A percentile compares a stretch with the other conserved stretches of the same genome.
Conservation (phyloP, 2,113 vertebrate genomes). For the Smithornis capensis region DNA sequence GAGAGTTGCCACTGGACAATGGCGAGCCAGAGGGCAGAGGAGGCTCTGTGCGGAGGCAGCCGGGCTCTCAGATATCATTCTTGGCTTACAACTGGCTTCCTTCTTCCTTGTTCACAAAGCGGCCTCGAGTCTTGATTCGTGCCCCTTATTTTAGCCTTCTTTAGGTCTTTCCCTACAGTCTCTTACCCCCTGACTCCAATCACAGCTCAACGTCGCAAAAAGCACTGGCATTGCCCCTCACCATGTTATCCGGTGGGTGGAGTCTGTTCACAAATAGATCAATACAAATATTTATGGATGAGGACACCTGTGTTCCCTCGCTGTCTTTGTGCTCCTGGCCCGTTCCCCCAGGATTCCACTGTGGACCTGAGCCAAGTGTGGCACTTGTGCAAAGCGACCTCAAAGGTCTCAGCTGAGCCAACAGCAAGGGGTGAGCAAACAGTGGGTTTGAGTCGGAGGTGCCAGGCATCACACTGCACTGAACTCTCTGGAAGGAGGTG, state of each 20-base stretch:
- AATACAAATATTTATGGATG: fast-evolving
- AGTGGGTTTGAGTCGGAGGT: neutral
- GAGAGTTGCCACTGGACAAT: neutral
- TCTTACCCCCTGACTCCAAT: too few relatives aligned
- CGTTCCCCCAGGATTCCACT: neutral
- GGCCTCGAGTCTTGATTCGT: neutral
- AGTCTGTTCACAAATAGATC: fast-evolving
- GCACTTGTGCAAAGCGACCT: fast-evolving
- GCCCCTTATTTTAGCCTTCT: neutral
- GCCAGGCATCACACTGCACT: fast-evolving
- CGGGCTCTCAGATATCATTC: neutral
- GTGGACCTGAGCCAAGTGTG: neutral
- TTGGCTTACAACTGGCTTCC: neutral
- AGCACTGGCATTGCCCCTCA: fast-evolving
- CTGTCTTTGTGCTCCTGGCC: neutral
- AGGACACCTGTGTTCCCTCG: neutral
- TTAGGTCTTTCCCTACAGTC: neutral
- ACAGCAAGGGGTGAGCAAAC: fast-evolving
- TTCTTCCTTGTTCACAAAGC: neutral
- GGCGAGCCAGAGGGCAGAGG: neutral
- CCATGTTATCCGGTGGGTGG: fast-evolving
- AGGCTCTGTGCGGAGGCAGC: neutral
- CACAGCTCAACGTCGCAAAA: neutral
- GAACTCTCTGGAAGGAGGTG: neutral
- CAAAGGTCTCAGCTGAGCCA: neutral